Percentiles rank a stretch among this genome's conserved stretches.
These are phyloP conservation scores for Setophaga petechia DNA, from an alignment of 2,113 vertebrate genomes.

Conservation along the genomic window DNA sequence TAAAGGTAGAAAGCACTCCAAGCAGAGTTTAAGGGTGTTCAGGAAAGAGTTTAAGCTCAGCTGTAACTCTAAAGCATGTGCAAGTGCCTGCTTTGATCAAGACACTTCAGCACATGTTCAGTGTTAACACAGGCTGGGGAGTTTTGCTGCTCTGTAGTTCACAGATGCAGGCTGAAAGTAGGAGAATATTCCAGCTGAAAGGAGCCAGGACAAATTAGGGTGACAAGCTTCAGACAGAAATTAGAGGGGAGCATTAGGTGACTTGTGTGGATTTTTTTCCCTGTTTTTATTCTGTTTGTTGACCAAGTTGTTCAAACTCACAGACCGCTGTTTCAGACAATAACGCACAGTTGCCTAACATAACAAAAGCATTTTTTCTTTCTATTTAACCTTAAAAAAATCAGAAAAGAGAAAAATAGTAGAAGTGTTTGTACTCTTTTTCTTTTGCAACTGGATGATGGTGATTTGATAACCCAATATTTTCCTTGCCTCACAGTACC, in stretches of 20 bases:
- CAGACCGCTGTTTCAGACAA: background rate
- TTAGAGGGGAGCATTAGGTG: background rate
- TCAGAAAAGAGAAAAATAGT: background rate
- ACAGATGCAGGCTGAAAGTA: background rate
- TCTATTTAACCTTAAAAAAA: background rate
- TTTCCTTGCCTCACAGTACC: constrained; percentile 40
- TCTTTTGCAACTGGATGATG: constrained; percentile 29
- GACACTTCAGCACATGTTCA: background rate
- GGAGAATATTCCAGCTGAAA: background rate
- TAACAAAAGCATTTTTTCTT: background rate
- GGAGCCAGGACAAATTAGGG: background rate
- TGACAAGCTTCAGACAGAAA: background rate
- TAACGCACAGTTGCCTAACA: background rate
- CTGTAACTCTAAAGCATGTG: background rate
- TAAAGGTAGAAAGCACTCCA: background rate
- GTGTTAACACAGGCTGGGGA: background rate
- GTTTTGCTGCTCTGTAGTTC: background rate
- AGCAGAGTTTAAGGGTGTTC: background rate
- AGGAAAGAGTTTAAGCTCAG: background rate
- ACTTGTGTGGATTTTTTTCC: background rate
- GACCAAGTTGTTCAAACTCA: background rate
- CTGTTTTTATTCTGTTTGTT: background rate
- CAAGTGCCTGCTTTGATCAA: background rate
- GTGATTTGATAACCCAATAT: constrained; percentile 54
- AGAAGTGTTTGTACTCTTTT: background rate